These are phyloP conservation scores for Clitarchus hookeri DNA, from an alignment of 2,888 invertebrate genomes.

Conservation along the genomic window DNA sequence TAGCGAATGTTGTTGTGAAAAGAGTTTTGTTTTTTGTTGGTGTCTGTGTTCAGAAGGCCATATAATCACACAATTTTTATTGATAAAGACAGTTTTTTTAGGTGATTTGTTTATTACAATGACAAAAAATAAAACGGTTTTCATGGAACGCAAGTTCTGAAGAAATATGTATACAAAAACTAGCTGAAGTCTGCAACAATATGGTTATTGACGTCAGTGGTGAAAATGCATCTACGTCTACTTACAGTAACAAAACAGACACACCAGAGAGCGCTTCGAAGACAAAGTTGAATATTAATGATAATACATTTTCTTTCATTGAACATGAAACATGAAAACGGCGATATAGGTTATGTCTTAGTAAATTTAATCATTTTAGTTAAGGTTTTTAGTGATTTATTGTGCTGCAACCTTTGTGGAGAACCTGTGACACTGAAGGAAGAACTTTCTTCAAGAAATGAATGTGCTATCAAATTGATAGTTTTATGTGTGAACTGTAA, in stretches of 20 bases:
- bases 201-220: neutral
- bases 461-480: neutral
- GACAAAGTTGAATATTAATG: neutral
- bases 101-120: neutral
- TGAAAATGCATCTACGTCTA: neutral
- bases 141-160: neutral
- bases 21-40: neutral
- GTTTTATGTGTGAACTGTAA: neutral
- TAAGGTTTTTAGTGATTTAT: neutral
- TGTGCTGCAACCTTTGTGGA: neutral
- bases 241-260: neutral
- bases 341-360: neutral
- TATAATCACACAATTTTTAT: neutral
- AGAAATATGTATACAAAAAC: neutral
- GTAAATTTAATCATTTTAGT: neutral
- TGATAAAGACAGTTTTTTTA: neutral
- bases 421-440: neutral
- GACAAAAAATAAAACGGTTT: neutral
- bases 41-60: neutral
- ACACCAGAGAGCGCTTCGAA: constrained; percentile 4
- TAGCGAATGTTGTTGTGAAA: neutral
- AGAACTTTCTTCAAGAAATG: neutral
- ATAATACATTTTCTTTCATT: neutral
- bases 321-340: neutral
- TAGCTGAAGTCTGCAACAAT: neutral